Conservation (phyloP, 37 sponge, comb jelly and placozoan species). For the Crambe crambe region DNA sequence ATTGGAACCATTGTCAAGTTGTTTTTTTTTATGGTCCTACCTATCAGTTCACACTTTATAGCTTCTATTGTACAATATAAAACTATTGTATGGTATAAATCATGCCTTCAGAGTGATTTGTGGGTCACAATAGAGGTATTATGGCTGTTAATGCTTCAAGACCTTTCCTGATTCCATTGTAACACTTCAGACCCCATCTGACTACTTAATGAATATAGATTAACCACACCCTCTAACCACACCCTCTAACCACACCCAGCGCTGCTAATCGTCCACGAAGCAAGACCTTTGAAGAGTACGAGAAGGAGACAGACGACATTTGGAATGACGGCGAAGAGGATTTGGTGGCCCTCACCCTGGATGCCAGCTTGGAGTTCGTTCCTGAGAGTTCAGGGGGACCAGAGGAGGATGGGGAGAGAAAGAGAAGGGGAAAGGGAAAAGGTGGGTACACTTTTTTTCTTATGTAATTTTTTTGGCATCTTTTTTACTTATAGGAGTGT, state of each 20-base stretch:
- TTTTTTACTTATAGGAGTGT: not conserved
- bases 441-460: not conserved
- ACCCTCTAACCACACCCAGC: not conserved
- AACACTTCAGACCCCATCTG: too few species aligned
- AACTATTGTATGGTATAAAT: too few species aligned
- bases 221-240: too few species aligned
- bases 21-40: too few species aligned
- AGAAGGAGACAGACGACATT: slow-evolving; percentile 76
- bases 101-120: too few species aligned
- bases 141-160: too few species aligned
- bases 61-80: too few species aligned
- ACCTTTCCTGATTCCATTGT: too few species aligned
- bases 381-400: slow-evolving; percentile 5
- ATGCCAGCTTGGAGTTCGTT: slow-evolving; percentile 29
- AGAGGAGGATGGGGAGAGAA: not conserved
- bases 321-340: slow-evolving; percentile 78
- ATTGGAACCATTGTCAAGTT: too few species aligned
- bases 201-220: too few species aligned
- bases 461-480: not conserved
- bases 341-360: slow-evolving; percentile 30
- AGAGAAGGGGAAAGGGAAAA: slow-evolving; percentile 24
- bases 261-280: slow-evolving; percentile 28
- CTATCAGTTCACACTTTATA: too few species aligned
- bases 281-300: slow-evolving; percentile 85
- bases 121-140: too few species aligned